Evolutionary conservation across 2,113 vertebrate species (phyloP).

Genomic region (Alces alces): DNA sequence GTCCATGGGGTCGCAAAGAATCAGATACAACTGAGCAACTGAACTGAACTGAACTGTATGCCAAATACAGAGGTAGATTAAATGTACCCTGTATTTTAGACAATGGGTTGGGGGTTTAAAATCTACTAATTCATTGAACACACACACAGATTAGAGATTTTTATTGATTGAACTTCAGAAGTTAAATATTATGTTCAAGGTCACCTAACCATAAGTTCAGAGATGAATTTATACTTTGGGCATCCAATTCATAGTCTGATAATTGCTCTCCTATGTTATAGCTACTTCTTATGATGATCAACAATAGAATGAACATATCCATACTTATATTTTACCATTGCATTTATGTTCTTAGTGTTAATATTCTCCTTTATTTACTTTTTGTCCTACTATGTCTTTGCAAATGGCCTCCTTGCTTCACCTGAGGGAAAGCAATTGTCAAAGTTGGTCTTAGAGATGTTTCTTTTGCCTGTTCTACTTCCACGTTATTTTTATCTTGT

Average conservation of each 20-base stretch:
- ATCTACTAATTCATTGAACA: neutral
- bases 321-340: neutral
- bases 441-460: slow-evolving; percentile 29
- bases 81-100: neutral
- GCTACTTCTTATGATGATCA: neutral
- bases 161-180: neutral
- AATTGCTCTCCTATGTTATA: neutral
- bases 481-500: slow-evolving; percentile 58
- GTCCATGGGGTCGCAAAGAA: neutral
- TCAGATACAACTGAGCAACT: rapidly evolving
- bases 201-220: neutral
- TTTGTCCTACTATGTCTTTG: neutral
- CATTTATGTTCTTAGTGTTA: neutral
- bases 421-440: slow-evolving; percentile 15
- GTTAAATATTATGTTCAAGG: neutral
- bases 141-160: neutral
- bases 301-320: neutral
- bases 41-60: neutral
- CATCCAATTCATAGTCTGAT: neutral
- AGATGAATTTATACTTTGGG: neutral
- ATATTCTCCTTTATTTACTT: neutral
- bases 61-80: neutral
- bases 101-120: neutral
- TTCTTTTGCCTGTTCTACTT: slow-evolving; percentile 54
- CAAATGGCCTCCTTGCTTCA: neutral